These are phyloP conservation scores for Chloroceryle aenea DNA, from an alignment of 2,113 vertebrate genomes.

Conservation along the genomic window DNA sequence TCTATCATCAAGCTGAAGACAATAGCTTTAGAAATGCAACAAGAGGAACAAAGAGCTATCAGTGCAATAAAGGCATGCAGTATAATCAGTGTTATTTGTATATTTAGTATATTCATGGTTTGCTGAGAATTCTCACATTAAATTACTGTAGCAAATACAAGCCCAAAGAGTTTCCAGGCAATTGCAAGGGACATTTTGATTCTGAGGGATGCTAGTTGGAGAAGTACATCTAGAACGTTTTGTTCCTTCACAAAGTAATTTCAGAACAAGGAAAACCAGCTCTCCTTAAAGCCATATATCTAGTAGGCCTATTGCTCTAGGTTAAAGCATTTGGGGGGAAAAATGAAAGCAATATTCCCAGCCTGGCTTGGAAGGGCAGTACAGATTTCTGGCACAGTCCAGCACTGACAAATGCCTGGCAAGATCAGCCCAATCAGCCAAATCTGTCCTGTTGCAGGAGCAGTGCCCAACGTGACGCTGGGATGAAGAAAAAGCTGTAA, in stretches of 20 bases:
- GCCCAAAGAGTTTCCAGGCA: background rate
- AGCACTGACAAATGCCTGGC: background rate
- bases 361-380: background rate
- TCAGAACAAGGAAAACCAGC: background rate
- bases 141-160: background rate
- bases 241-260: background rate
- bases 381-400: background rate
- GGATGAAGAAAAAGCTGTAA: background rate
- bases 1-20: background rate
- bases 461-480: rapidly evolving
- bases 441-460: background rate
- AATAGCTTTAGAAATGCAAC: background rate
- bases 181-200: background rate
- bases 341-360: background rate
- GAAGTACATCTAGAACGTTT: background rate
- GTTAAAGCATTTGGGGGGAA: background rate
- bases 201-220: background rate
- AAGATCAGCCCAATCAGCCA: background rate
- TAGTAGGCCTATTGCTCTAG: background rate
- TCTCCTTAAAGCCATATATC: background rate
- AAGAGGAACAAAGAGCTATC: background rate
- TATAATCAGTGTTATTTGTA: background rate
- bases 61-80: background rate
- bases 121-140: background rate
- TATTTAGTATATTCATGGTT: background rate